These are phyloP conservation scores for Stigmatopora nigra DNA, from an alignment of 2,113 vertebrate genomes.

Conservation along the genomic window DNA sequence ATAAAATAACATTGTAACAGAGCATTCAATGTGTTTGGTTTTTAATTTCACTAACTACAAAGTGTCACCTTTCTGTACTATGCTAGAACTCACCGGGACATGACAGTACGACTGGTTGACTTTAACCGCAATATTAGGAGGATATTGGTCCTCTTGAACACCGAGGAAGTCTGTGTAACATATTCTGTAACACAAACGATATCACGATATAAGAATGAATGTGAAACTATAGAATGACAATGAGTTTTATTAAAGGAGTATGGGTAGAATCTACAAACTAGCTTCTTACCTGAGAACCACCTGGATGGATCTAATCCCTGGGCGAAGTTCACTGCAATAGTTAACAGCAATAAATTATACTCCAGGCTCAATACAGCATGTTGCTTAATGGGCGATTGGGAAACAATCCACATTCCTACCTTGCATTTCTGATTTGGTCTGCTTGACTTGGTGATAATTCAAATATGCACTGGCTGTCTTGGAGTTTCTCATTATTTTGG, in stretches of 20 bases:
- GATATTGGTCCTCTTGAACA: slow-evolving; percentile 96
- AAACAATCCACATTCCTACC: slow-evolving; percentile 61
- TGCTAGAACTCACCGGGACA: slow-evolving; percentile 77
- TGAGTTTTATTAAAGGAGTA: background rate
- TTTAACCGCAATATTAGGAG: slow-evolving; percentile 94
- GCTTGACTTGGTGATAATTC: slow-evolving; percentile 87
- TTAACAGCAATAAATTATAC: slow-evolving; percentile 11
- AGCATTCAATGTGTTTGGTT: background rate
- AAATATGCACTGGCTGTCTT: slow-evolving; percentile 93
- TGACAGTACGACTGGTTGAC: slow-evolving; percentile 98
- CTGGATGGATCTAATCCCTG: slow-evolving; percentile 88
- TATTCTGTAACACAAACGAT: slow-evolving; percentile 73
- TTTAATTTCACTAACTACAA: background rate
- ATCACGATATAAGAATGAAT: background rate
- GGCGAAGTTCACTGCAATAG: slow-evolving; percentile 80
- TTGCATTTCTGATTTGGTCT: slow-evolving; percentile 91
- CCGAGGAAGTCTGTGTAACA: slow-evolving; percentile 92
- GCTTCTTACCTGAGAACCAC: slow-evolving; percentile 86
- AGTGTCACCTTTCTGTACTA: background rate
- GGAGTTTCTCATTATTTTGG: slow-evolving; percentile 92
- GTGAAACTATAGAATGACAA: background rate
- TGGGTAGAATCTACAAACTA: background rate
- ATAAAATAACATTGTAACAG: background rate
- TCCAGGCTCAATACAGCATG: background rate
- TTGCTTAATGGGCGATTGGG: background rate